Evolutionary conservation across 2,113 vertebrate species (phyloP), one percentile per base, ranked within the genome.

Genomic region (Ceyx cyanopectus): DNA sequence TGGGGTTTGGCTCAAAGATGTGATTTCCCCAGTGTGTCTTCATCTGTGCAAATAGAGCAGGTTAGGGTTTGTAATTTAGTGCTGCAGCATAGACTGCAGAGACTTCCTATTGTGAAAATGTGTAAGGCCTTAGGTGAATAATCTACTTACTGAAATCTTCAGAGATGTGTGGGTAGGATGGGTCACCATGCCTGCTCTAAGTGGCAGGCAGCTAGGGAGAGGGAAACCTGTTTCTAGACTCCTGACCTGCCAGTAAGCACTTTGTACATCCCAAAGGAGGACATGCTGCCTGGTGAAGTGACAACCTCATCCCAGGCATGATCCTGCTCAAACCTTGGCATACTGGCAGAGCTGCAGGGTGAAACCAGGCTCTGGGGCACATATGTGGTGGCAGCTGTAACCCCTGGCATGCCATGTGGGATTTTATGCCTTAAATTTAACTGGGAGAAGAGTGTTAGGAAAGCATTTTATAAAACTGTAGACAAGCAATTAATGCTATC

Each of bases 31-130:
- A 46, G 1, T 54, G 76, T 80, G 32, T 69, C 51, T 85, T 93
- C 82, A 80, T 85, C 94, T 95, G 92, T 94, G 76, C 65, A 90
- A 92, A 87, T 69, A 90, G 9, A 93, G 46, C 66, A 87, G 66
- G 32, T 85, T 65, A 20, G 46, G 54, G 67, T 41, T 85, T 88
- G 76, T 66, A 66, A 90, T 77, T 88, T 17, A 50, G 80, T 16
- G 37, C 37, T 21, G 7, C 54, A 58, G 61, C 34, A 34, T 63
- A 69, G 60, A 41, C 4, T 30, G 73, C 30, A 30, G 58, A 83
- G 63, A 37, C 15, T 83, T 82, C 86, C 88, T 62, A 11, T 45
- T 41, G 67, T 83, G 92, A 69, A 90, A 80, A 69, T 45, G 23
- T 27, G 48, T 1, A 7, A 7, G 40, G 75, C 37, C 30, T 53